A percentile compares a stretch with the other conserved stretches of the same genome.
Evolutionary conservation across 2,888 invertebrate genomes (phyloP).

Genomic region (Pantelozetes paolii): DNA sequence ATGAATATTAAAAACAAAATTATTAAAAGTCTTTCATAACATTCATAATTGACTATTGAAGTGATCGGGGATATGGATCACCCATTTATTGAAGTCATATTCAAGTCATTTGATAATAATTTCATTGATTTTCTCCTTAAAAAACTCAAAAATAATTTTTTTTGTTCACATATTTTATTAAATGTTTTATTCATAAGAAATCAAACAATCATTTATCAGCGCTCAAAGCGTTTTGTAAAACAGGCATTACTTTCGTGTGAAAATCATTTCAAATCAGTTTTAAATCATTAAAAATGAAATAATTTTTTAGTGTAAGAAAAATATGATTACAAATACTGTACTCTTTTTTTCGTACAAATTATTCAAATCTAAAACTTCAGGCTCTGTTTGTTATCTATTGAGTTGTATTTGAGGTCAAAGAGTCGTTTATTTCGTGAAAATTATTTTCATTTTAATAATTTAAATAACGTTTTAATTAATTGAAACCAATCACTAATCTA

Average conservation of each 20-base stretch:
- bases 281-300: conserved; percentile 13
- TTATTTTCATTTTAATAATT: background rate
- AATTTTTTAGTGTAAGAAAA: background rate
- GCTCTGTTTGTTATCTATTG: conserved; percentile 12
- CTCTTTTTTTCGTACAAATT: background rate
- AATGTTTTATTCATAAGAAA: conserved; percentile 8
- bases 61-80: conserved; percentile 24
- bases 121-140: too few relatives aligned
- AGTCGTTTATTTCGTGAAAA: too few relatives aligned
- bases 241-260: conserved; percentile 26
- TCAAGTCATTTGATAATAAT: background rate
- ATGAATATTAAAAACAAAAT: too few relatives aligned
- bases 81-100: conserved; percentile 27
- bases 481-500: background rate
- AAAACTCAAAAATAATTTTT: background rate
- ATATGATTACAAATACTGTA: background rate
- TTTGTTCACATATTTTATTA: background rate
- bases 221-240: conserved; percentile 3
- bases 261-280: conserved; percentile 13
- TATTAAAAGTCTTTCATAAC: background rate
- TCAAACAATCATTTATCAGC: conserved; percentile 5
- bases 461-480: conserved; percentile 17
- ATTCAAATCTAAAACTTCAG: background rate
- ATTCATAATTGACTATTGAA: too few relatives aligned
- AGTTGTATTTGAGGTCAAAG: conserved; percentile 26